Conservation (phyloP, 2,113 vertebrate genomes). For the Brienomyrus brachyistius region DNA sequence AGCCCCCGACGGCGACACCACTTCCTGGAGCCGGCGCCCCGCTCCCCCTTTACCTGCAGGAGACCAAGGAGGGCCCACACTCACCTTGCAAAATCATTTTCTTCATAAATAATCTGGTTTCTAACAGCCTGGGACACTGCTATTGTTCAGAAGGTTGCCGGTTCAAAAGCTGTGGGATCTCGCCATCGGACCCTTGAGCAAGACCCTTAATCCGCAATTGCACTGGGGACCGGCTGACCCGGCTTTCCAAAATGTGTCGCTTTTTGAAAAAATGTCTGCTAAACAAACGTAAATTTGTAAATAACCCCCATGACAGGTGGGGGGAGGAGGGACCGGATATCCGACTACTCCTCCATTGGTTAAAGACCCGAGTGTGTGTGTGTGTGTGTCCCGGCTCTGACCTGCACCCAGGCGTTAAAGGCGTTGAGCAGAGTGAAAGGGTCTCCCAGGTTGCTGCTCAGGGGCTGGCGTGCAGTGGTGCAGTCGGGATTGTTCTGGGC, state of each 20-base stretch:
- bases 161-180: not conserved
- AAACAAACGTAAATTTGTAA: not conserved
- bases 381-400: constrained; percentile 34
- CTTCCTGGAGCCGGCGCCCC: constrained; percentile 60
- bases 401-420: constrained; percentile 88
- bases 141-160: not conserved
- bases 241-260: not conserved
- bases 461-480: constrained; percentile 55
- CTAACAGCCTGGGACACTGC: not conserved
- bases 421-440: constrained; percentile 80
- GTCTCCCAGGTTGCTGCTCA: constrained; percentile 81
- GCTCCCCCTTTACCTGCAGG: constrained; percentile 71
- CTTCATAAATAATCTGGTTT: not conserved
- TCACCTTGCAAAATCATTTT: not conserved
- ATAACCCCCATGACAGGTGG: not conserved
- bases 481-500: constrained; percentile 66
- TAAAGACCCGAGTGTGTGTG: not conserved
- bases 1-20: constrained; percentile 81
- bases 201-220: not conserved
- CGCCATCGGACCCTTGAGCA: not conserved
- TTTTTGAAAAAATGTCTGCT: not conserved
- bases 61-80: not conserved
- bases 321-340: not conserved
- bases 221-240: not conserved
- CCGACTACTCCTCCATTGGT: not conserved